These are phyloP conservation scores for Drosophila stalkeri DNA, from an alignment of 2,888 invertebrate species.

Conservation along the genomic window DNA sequence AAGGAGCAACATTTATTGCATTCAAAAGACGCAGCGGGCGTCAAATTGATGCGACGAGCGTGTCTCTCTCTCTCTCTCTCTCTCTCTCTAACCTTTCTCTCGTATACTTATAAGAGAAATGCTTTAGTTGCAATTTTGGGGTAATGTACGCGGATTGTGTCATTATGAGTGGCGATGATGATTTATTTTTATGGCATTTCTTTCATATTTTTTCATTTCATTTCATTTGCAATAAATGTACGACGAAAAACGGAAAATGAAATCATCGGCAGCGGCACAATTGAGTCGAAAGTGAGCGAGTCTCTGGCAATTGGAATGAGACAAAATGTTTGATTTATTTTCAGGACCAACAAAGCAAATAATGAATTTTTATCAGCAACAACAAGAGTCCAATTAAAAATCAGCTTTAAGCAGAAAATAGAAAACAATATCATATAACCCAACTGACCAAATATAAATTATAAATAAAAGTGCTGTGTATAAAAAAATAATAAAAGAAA, in stretches of 20 bases:
- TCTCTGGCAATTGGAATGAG: conserved; percentile 12
- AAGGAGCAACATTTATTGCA: conserved; percentile 42
- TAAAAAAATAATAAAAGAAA: conserved; percentile 20
- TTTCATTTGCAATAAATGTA: conserved; percentile 46
- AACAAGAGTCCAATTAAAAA: conserved; percentile 49
- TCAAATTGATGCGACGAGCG: conserved; percentile 34
- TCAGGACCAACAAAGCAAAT: conserved; percentile 57
- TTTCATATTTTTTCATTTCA: neutral
- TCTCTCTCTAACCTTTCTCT: neutral
- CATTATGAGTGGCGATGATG: conserved; percentile 5
- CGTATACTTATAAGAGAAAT: conserved; percentile 24
- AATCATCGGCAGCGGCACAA: conserved; percentile 36
- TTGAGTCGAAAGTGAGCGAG: conserved; percentile 41
- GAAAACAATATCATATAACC: neutral
- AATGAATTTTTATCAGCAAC: conserved; percentile 46
- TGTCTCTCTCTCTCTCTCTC: too few species aligned
- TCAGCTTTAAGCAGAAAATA: conserved; percentile 48
- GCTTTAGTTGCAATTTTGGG: conserved; percentile 31
- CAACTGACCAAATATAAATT: conserved; percentile 50
- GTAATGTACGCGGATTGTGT: conserved; percentile 11
- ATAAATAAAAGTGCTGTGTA: conserved; percentile 48
- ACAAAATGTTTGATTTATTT: conserved; percentile 35
- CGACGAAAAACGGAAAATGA: neutral
- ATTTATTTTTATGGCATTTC: conserved; percentile 13
- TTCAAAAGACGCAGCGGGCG: conserved; percentile 34